These are phyloP conservation scores for Catonia carolina DNA, from an alignment of 2,888 invertebrate species.

Conservation along the genomic window DNA sequence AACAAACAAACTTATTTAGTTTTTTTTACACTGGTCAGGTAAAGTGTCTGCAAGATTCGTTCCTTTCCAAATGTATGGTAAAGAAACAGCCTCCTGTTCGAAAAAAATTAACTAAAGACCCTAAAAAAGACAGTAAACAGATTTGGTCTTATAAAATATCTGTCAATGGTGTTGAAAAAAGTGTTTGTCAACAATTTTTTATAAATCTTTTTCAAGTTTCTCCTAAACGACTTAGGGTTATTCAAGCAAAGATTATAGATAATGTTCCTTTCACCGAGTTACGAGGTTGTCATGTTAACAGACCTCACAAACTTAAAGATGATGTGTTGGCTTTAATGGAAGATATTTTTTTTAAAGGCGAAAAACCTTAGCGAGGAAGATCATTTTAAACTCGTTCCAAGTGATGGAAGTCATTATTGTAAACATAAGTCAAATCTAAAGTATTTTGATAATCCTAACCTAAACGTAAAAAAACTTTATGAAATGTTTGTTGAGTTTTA, in stretches of 20 bases:
- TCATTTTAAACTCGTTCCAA: neutral
- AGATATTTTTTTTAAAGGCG: no score
- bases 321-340: slow-evolving; percentile 1
- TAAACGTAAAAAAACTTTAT: neutral
- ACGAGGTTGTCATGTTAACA: neutral
- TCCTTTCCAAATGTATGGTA: slow-evolving; percentile 1
- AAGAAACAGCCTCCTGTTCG: neutral
- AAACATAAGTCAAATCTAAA: neutral
- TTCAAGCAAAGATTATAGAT: neutral
- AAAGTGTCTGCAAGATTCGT: slow-evolving; percentile 2
- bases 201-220: slow-evolving; percentile 8
- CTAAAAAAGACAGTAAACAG: neutral
- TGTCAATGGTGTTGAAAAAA: neutral
- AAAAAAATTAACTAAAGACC: neutral
- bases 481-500: neutral
- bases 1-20: neutral
- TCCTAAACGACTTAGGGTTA: neutral
- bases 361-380: no score
- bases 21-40: neutral
- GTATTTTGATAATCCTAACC: neutral
- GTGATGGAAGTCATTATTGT: neutral
- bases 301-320: neutral
- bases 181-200: slow-evolving; percentile 10
- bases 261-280: neutral
- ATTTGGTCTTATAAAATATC: neutral